Evolutionary conservation across 2,888 invertebrate genomes (phyloP).

Genomic region (Dynastes tityus): DNA sequence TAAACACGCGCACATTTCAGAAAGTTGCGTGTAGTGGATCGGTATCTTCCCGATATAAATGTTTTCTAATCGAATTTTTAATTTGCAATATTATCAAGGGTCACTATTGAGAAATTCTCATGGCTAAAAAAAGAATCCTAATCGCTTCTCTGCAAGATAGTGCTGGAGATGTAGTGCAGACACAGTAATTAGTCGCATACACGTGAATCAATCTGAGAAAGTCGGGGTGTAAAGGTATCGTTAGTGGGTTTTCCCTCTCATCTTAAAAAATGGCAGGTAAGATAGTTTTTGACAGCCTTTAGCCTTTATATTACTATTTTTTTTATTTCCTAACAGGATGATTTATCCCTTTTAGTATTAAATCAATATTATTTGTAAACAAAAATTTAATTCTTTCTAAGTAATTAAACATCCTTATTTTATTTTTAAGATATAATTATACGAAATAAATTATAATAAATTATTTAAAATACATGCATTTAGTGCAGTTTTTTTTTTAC

Average conservation of each 20-base stretch:
- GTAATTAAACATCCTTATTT: too few species aligned
- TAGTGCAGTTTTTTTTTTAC: too few species aligned
- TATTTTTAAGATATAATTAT: too few species aligned
- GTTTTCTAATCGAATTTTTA: slow-evolving; percentile 27
- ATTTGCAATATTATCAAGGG: slow-evolving; percentile 37
- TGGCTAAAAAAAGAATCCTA: slow-evolving; percentile 31
- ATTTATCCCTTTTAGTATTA: too few species aligned
- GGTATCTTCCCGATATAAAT: slow-evolving; percentile 25
- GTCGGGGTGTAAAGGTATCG: neutral
- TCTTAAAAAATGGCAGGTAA: slow-evolving; percentile 36
- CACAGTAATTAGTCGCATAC: slow-evolving; percentile 13
- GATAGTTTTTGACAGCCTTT: neutral
- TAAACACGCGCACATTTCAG: neutral
- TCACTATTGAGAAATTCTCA: slow-evolving; percentile 38
- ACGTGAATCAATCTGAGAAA: slow-evolving; percentile 25
- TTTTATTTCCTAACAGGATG: too few species aligned
- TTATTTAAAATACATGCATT: too few species aligned
- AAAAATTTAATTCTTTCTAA: too few species aligned
- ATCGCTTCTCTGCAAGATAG: slow-evolving; percentile 22
- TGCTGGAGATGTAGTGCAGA: slow-evolving; percentile 21
- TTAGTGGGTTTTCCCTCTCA: neutral
- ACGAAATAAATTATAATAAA: too few species aligned
- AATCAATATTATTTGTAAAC: too few species aligned
- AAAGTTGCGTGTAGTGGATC: slow-evolving; percentile 25
- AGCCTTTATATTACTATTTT: too few species aligned